Conservation (phyloP, 1,140 invertebrate species). For the Tetragonula clypearis region DNA sequence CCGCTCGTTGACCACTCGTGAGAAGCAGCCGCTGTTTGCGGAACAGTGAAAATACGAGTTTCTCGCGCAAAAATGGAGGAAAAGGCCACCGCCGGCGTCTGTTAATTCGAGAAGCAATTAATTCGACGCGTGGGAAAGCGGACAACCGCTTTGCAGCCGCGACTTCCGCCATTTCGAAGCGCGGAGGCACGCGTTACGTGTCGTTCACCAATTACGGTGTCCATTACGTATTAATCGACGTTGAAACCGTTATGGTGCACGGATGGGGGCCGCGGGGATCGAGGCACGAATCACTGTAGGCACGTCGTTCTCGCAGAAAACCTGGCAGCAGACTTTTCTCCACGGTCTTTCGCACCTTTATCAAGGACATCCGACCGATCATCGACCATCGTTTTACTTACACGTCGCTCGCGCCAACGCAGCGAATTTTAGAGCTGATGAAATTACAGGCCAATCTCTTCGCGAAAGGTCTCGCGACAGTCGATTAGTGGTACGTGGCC, state of each 20-base stretch:
- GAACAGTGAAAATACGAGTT: neutral
- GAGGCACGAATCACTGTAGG: slow-evolving; percentile 47
- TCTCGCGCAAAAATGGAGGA: neutral
- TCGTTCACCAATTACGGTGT: slow-evolving; percentile 57
- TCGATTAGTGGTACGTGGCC: neutral
- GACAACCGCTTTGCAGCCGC: too few relatives aligned
- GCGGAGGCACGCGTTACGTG: slow-evolving; percentile 31
- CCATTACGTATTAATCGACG: slow-evolving; percentile 65
- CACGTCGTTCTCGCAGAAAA: slow-evolving; percentile 20
- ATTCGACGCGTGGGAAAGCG: slow-evolving; percentile 48
- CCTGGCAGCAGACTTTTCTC: slow-evolving; percentile 5
- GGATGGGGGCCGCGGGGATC: slow-evolving; percentile 11
- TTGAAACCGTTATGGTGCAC: slow-evolving; percentile 48
- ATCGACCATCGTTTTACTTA: slow-evolving; percentile 13
- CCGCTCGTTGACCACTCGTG: neutral
- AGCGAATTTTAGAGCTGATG: neutral
- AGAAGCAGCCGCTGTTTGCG: neutral
- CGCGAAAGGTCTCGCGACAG: neutral
- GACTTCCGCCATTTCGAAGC: slow-evolving; percentile 25
- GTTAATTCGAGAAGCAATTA: slow-evolving; percentile 3
- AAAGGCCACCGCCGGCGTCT: neutral
- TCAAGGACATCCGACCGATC: slow-evolving; percentile 37
- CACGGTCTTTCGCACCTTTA: slow-evolving; percentile 48
- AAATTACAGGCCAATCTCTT: neutral
- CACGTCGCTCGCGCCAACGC: neutral